Base-by-base conservation (phyloP, 2,888 invertebrate genomes). In the Agrotis clavis region DNA sequence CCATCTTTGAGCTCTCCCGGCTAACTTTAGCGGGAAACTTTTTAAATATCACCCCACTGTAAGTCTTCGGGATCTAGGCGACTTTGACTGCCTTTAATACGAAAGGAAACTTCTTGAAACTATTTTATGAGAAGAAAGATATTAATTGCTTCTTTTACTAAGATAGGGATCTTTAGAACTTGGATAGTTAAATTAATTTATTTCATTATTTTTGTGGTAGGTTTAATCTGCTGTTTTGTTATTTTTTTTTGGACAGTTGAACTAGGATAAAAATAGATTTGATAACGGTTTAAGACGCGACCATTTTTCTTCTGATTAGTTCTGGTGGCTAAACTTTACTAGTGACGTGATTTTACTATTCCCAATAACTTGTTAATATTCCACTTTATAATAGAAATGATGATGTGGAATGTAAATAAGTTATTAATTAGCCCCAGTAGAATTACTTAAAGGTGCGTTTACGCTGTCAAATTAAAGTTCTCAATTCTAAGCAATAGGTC, bases 1-100 rank as follows among this genome's bases (percentile, higher is more conserved):
- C 72, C 80, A 72, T 76, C 69, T 83, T 72, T 60, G 79, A 80
- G 69, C 72, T 64, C 71, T 67, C 70, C 60, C 60, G 65, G 35
- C 65, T 67, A 83, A 85, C 78, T 83, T 81, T 18, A 4, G 25
- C 56, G 62, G 41, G 35, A 7, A 80, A 84, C 79, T 82, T 84
- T 84, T 84, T 77, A 80, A 84, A 84, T 84, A 84, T 78, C 70
- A 75, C 56, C 62, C 63, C 13, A n/a, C 68, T 61, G 59, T 56
- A 82, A 79, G 76, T 67, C 48, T 60, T 56, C 9, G 18, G 14
- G 16, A 53, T 57, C 64, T 45, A 61, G 67, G 30, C 25, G 60
- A 74, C 41, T 41, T 41, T 41, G 41, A 41, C 74, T 51, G 60
- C 13, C 13, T 74, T 79, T 74, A 67, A 68, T 77, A 74, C 16